These are phyloP conservation scores for Venusia cambrica DNA, from an alignment of 2,888 invertebrate genomes.

Conservation along the genomic window DNA sequence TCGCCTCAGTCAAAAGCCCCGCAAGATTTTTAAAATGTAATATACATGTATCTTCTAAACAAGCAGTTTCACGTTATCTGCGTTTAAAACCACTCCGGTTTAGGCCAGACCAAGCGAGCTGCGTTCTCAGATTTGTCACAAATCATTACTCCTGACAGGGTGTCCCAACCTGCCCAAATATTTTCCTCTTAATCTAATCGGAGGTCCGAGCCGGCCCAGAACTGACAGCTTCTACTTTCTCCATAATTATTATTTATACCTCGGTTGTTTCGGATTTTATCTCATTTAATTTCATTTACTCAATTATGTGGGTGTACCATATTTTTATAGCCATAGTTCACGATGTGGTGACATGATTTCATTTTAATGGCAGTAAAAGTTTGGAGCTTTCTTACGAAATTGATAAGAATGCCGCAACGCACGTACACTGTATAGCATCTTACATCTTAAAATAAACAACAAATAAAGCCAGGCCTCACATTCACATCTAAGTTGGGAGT, in stretches of 20 bases:
- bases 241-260: conserved; percentile 75
- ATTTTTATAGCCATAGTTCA: conserved; percentile 34
- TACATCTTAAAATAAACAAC: too few species aligned
- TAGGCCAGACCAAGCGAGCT: too few species aligned
- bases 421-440: too few species aligned
- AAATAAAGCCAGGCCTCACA: too few species aligned
- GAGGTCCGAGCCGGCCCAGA: conserved; percentile 33
- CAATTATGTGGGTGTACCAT: conserved; percentile 32
- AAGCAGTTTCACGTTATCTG: too few species aligned
- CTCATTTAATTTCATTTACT: conserved; percentile 48
- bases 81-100: too few species aligned
- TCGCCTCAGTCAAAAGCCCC: too few species aligned
- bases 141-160: conserved; percentile 14
- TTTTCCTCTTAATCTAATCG: conserved; percentile 55
- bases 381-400: too few species aligned
- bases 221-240: conserved; percentile 55
- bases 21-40: too few species aligned
- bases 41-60: too few species aligned
- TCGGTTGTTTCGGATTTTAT: conserved; percentile 30
- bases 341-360: conserved; percentile 22
- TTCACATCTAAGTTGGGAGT: too few species aligned
- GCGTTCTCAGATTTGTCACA: conserved; percentile 26
- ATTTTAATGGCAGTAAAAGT: conserved; percentile 12
- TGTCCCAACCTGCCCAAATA: conserved; percentile 49
- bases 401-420: too few species aligned